Evolutionary conservation across 1,140 invertebrate species (phyloP).

Genomic region (Brachionus rubens): DNA sequence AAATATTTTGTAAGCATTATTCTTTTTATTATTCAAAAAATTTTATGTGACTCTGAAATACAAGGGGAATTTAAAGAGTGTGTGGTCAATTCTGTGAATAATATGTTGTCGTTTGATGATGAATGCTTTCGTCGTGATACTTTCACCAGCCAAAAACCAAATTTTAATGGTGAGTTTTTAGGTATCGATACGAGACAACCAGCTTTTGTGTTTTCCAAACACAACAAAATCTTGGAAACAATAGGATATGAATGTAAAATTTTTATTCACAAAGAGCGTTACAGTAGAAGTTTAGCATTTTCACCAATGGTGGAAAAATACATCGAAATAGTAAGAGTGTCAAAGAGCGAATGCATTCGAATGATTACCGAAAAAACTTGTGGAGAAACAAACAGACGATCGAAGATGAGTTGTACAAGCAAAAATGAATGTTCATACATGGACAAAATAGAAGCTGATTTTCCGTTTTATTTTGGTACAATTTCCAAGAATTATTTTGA

Average conservation of each 20-base stretch:
- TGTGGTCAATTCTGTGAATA: too few species aligned
- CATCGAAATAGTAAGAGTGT: not conserved
- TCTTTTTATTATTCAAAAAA: too few species aligned
- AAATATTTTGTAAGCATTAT: too few species aligned
- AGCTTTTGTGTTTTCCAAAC: slow-evolving; percentile 17
- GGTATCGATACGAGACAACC: too few species aligned
- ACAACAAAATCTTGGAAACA: not conserved
- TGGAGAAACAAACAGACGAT: not conserved
- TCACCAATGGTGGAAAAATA: not conserved
- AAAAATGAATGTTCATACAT: not conserved
- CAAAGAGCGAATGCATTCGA: not conserved
- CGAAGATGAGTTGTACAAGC: not conserved
- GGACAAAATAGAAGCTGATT: not conserved
- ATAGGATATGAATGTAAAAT: slow-evolving; percentile 25
- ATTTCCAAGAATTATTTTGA: not conserved
- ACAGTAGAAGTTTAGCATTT: not conserved
- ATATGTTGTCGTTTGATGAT: too few species aligned
- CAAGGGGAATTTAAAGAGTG: too few species aligned
- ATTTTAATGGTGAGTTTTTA: too few species aligned
- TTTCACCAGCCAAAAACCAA: too few species aligned
- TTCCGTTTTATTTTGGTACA: slow-evolving; percentile 20
- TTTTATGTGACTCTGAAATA: too few species aligned
- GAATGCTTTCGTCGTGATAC: too few species aligned
- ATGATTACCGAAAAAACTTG: not conserved
- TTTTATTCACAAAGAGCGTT: not conserved